These are phyloP conservation scores for Theocolax elegans DNA, from an alignment of 1,140 invertebrate genomes.

Conservation along the genomic window DNA sequence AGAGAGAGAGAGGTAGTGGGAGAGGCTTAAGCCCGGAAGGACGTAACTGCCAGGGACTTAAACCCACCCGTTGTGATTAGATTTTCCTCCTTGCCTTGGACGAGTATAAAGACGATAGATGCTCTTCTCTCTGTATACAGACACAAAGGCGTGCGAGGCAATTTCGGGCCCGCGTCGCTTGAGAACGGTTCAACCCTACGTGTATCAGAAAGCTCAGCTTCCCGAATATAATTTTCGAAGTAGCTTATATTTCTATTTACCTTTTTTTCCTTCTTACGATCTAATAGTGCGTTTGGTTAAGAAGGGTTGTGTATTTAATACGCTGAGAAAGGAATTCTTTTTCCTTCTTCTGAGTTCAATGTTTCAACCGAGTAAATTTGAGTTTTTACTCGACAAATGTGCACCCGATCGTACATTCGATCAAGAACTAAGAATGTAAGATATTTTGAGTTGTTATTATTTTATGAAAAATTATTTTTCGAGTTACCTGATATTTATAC, in stretches of 20 bases:
- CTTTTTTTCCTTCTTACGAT: not conserved
- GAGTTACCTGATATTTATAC: too few relatives aligned
- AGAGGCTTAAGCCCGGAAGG: conserved; percentile 37
- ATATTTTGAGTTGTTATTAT: too few relatives aligned
- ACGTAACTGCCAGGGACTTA: conserved; percentile 21
- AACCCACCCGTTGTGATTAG: conserved; percentile 34
- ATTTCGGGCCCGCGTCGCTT: conserved; percentile 15
- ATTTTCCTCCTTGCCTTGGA: conserved; percentile 31
- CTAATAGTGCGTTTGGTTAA: conserved; percentile 9
- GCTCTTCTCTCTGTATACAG: not conserved
- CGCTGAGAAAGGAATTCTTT: too few relatives aligned
- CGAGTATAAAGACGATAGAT: conserved; percentile 1
- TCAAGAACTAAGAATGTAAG: too few relatives aligned
- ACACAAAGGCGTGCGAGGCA: not conserved
- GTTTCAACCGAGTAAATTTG: too few relatives aligned
- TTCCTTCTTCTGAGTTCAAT: too few relatives aligned
- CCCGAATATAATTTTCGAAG: too few relatives aligned
- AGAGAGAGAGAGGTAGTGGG: not conserved
- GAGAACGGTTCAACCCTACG: too few relatives aligned
- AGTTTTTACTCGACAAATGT: too few relatives aligned
- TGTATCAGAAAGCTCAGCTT: too few relatives aligned
- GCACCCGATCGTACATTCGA: too few relatives aligned
- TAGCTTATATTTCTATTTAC: not conserved
- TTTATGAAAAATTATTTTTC: too few relatives aligned
- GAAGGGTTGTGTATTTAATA: not conserved